Percentiles rank a stretch among this genome's conserved stretches.
These are phyloP conservation scores for Mechanitis messenoides DNA, from an alignment of 2,888 invertebrate species.

Conservation along the genomic window DNA sequence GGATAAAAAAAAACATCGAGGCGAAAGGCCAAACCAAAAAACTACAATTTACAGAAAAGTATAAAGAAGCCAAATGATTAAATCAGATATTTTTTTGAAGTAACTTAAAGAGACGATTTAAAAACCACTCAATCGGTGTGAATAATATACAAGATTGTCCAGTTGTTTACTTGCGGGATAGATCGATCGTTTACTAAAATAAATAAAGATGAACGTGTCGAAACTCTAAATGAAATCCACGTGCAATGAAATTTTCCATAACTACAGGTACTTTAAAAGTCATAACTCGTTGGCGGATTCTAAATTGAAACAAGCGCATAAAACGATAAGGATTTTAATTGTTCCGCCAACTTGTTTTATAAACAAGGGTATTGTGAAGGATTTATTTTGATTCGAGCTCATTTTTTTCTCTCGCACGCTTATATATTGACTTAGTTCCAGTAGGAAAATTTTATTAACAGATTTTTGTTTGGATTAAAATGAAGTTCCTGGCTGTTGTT, in stretches of 20 bases:
- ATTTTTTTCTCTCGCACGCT: constrained; percentile 34
- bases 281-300: constrained; percentile 13
- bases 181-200: background rate
- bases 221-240: background rate
- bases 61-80: no score
- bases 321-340: constrained; percentile 54
- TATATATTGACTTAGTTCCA: constrained; percentile 48
- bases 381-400: constrained; percentile 43
- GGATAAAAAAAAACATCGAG: no score
- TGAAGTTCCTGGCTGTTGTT: constrained; percentile 52
- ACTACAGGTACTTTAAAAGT: background rate
- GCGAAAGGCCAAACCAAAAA: no score
- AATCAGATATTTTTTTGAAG: background rate
- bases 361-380: constrained; percentile 45
- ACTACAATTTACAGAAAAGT: no score
- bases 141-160: no score
- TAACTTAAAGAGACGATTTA: background rate
- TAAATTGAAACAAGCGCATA: constrained; percentile 36
- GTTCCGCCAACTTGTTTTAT: constrained; percentile 51
- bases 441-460: constrained; percentile 6
- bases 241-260: constrained; percentile 3
- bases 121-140: no score
- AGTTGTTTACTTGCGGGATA: background rate
- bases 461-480: constrained; percentile 32
- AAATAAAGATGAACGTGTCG: background rate